Base-by-base conservation (phyloP, 2,113 vertebrate species). In the Vulpes vulpes region DNA sequence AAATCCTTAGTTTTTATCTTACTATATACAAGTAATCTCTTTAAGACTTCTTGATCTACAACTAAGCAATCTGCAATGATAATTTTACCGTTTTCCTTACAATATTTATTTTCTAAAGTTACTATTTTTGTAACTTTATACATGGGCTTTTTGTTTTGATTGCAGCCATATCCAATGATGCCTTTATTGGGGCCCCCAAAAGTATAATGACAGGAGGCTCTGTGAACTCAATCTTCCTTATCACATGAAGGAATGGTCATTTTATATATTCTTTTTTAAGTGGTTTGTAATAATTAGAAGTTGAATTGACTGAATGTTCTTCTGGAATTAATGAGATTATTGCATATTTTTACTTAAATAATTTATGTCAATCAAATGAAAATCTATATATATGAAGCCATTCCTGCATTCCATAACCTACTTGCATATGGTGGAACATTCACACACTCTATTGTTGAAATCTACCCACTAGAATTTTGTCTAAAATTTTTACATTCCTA, bases 401-500 rank as follows among this genome's bases (percentile, higher is more conserved):
- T 16, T 23, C 27, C 60, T 79, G 38, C 23, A 57, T 89, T 86
- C 16, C 78, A 78, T 1, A 49, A 55, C 43, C 79, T 38, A 8
- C 55, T 67, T 74, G 51, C 64, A 11, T 59, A 73, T 5, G 11
- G 38, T 35, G 16, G 62, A 49, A 94, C 38, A 78, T 35, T 83
- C 35, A 49, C 60, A 89, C 3, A 16, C 20, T 73, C 88, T 79
- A 59, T 32, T 71, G 53, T 11, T 94, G 79, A 96, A 96, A 92
- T 89, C 92, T 51, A 80, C 57, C 73, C 74, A 53, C 32, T 62
- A 94, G 62, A 86, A 92, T 94, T 95, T 96, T 80, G 92, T 96
- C 97, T 87, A 73, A 79, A 93, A 97, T 83, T 82, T 84, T 62
- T 83, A 83, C 43, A 80, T 97, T 97, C 73, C 84, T 55, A 86